Percentiles rank a stretch among this genome's conserved stretches.
These are phyloP conservation scores for Mayetiola destructor DNA, from an alignment of 2,888 invertebrate species.

Conservation along the genomic window DNA sequence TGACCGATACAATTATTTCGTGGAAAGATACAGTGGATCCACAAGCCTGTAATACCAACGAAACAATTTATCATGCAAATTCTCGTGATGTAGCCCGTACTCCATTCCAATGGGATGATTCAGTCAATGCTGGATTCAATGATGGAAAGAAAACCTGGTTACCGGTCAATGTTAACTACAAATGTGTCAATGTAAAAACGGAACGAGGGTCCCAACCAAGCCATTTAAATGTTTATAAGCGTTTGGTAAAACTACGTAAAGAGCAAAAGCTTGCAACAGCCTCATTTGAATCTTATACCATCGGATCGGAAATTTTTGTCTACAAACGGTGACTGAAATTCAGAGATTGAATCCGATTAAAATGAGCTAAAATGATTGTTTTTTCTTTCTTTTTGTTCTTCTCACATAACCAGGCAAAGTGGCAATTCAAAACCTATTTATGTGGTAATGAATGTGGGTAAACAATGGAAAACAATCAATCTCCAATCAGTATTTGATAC, in stretches of 20 bases:
- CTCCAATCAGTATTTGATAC: background rate
- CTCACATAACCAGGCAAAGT: background rate
- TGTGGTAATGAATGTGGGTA: slow-evolving; percentile 1
- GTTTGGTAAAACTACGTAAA: background rate
- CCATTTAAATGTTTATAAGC: slow-evolving; percentile 48
- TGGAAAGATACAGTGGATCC: slow-evolving; percentile 48
- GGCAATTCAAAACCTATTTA: background rate
- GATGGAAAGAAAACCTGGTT: slow-evolving; percentile 42
- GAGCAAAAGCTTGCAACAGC: background rate
- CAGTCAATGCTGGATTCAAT: slow-evolving; percentile 11
- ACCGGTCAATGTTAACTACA: slow-evolving; percentile 48
- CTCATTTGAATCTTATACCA: background rate
- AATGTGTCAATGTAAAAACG: slow-evolving; percentile 41
- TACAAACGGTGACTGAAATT: slow-evolving; percentile 3
- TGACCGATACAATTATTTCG: slow-evolving; percentile 44
- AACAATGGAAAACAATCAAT: background rate
- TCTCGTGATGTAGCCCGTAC: slow-evolving; percentile 40
- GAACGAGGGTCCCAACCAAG: slow-evolving; percentile 40
- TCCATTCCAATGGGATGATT: slow-evolving; percentile 40
- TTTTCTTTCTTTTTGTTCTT: background rate
- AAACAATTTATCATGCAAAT: slow-evolving; percentile 29
- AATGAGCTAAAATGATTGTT: background rate
- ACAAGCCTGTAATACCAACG: slow-evolving; percentile 40
- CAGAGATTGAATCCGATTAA: background rate
- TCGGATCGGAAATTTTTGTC: background rate